These are phyloP conservation scores for Hirtodrosophila histrioides DNA, from an alignment of 2,888 invertebrate species.

Conservation along the genomic window DNA sequence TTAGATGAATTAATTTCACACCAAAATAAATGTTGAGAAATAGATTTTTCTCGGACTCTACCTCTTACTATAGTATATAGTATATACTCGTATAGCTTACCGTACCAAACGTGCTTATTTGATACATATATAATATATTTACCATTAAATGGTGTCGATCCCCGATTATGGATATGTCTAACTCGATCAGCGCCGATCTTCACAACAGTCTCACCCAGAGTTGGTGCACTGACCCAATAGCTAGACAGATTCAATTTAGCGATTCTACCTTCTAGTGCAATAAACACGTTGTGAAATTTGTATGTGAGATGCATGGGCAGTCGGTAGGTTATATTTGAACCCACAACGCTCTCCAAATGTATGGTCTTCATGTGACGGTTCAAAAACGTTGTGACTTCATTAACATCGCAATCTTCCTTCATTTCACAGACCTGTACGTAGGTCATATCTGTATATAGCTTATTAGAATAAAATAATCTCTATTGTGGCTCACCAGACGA, in stretches of 20 bases:
- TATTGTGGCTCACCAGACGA: constrained; percentile 85
- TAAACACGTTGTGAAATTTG: constrained; percentile 87
- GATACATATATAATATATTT: constrained; percentile 1
- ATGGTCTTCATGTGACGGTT: constrained; percentile 87
- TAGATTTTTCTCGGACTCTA: too few species aligned
- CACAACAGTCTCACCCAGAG: constrained; percentile 94
- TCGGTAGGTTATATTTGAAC: constrained; percentile 88
- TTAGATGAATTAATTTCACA: too few species aligned
- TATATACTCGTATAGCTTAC: too few species aligned
- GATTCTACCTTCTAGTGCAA: constrained; percentile 87
- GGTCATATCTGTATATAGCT: neutral
- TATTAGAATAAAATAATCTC: neutral
- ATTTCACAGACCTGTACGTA: constrained; percentile 81
- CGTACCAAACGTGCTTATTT: too few species aligned
- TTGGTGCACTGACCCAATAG: constrained; percentile 92
- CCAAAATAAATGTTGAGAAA: too few species aligned
- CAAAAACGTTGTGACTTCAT: constrained; percentile 86
- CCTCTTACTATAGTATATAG: too few species aligned
- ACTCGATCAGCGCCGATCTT: constrained; percentile 85
- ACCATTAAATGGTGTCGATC: neutral
- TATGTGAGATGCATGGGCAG: constrained; percentile 86
- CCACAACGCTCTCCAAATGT: constrained; percentile 87
- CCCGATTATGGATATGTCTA: rapidly evolving
- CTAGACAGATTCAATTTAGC: constrained; percentile 87
- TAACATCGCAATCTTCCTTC: constrained; percentile 84